These are phyloP conservation scores for Trichomalopsis sarcophagae DNA, from an alignment of 1,140 invertebrate genomes.

Conservation along the genomic window DNA sequence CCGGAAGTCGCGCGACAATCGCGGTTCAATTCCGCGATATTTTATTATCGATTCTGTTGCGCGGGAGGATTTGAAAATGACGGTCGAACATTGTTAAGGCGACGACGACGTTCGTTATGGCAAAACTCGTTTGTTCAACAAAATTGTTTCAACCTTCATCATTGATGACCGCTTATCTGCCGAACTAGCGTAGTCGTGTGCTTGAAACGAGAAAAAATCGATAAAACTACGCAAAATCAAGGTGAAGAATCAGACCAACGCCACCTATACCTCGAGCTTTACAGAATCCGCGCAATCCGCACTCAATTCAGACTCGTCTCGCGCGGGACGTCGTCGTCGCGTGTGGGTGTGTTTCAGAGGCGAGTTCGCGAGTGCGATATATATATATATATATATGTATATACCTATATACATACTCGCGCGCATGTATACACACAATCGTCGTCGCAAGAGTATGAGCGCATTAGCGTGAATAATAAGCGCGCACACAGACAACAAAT, in stretches of 20 bases:
- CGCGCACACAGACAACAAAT: constrained; percentile 15
- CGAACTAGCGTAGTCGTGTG: too few species aligned
- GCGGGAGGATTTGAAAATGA: neutral
- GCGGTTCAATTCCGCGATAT: neutral
- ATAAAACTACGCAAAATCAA: neutral
- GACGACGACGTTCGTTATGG: neutral
- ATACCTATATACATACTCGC: too few species aligned
- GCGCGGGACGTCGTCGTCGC: neutral
- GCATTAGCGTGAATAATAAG: neutral
- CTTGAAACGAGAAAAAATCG: neutral
- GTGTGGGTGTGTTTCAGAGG: neutral
- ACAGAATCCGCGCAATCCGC: neutral
- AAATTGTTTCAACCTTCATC: neutral
- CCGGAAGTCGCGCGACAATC: neutral
- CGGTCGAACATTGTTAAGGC: neutral
- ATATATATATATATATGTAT: neutral
- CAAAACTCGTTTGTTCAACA: neutral
- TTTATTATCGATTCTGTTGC: neutral
- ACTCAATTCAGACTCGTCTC: neutral
- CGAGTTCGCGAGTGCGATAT: neutral
- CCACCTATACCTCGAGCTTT: neutral
- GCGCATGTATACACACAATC: too few species aligned
- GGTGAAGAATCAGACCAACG: neutral
- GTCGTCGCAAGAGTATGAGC: neutral
- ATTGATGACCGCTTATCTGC: neutral